Conservation (phyloP, 2,888 invertebrate genomes). For the Tigriopus californicus region DNA sequence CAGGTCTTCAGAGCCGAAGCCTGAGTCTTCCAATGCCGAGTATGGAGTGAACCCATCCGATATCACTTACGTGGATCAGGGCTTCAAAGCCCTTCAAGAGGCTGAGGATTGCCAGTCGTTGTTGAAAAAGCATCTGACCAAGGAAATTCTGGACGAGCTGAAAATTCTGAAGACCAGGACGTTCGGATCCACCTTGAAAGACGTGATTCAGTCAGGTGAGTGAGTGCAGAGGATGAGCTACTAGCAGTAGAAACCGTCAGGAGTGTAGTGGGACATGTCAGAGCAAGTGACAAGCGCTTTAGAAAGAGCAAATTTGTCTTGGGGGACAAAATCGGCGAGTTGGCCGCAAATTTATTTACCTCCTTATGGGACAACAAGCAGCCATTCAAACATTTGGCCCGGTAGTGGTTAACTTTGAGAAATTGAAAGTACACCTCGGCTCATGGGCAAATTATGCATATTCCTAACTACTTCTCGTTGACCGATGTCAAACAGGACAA, state of each 20-base stretch:
- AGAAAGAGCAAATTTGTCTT: too few relatives aligned
- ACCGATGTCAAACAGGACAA: too few relatives aligned
- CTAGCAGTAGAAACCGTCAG: background rate
- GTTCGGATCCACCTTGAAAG: constrained; percentile 77
- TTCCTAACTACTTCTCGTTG: too few relatives aligned
- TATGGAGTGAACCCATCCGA: background rate
- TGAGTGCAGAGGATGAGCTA: background rate
- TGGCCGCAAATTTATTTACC: background rate
- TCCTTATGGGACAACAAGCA: too few relatives aligned
- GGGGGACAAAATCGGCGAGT: too few relatives aligned
- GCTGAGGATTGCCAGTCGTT: constrained; percentile 28
- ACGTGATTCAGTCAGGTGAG: constrained; percentile 81
- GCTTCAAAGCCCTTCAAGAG: constrained; percentile 16
- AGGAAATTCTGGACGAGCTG: constrained; percentile 70
- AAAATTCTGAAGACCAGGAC: constrained; percentile 74
- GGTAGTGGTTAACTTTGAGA: too few relatives aligned
- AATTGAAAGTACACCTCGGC: too few relatives aligned
- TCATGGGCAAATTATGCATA: too few relatives aligned
- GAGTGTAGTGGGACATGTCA: background rate
- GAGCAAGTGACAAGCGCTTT: background rate
- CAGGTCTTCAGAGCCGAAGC: too few relatives aligned
- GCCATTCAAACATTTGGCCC: background rate
- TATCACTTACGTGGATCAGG: constrained; percentile 15
- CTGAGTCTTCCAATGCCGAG: too few relatives aligned
- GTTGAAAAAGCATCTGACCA: constrained; percentile 83